Percentiles rank a stretch among this genome's conserved stretches.
Evolutionary conservation across 2,113 vertebrate species (phyloP).

Genomic region (Lasiurus cinereus): DNA sequence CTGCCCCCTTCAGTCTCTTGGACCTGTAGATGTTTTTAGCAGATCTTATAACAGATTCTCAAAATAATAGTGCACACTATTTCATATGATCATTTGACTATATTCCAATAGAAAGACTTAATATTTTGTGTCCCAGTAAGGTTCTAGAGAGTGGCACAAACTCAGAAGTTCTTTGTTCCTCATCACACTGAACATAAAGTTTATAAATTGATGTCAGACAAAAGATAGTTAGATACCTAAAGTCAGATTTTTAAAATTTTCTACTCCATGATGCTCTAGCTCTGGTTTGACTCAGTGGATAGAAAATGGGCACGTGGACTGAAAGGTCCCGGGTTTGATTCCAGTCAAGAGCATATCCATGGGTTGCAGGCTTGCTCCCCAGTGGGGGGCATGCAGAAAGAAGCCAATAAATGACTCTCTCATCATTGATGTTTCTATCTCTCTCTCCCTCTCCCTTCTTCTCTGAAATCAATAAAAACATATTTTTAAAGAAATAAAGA

Average conservation of each 20-base stretch:
- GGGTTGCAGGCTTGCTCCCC: too few relatives aligned
- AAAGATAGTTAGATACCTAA: conserved; percentile 30
- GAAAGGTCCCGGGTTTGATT: too few relatives aligned
- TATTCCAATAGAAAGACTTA: conserved; percentile 18
- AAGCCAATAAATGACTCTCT: too few relatives aligned
- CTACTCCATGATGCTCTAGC: neutral
- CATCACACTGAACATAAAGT: neutral
- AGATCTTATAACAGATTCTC: conserved; percentile 41
- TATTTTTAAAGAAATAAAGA: too few relatives aligned
- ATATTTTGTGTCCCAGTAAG: neutral
- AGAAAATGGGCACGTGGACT: too few relatives aligned
- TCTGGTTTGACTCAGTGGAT: too few relatives aligned
- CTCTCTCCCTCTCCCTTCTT: too few relatives aligned
- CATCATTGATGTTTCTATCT: too few relatives aligned
- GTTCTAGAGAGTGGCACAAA: neutral
- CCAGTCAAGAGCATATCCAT: too few relatives aligned
- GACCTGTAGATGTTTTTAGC: conserved; percentile 65
- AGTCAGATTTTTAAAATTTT: neutral
- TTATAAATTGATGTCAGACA: neutral
- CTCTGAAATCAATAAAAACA: too few relatives aligned
- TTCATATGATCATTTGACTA: neutral
- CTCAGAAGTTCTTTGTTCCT: neutral
- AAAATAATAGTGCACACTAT: conserved; percentile 25
- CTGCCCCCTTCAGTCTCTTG: neutral
- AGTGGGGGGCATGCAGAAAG: too few relatives aligned